Evolutionary conservation across 2,113 vertebrate genomes (phyloP), one percentile per base, ranked within the genome.

Genomic region (Ceratotherium simum): DNA sequence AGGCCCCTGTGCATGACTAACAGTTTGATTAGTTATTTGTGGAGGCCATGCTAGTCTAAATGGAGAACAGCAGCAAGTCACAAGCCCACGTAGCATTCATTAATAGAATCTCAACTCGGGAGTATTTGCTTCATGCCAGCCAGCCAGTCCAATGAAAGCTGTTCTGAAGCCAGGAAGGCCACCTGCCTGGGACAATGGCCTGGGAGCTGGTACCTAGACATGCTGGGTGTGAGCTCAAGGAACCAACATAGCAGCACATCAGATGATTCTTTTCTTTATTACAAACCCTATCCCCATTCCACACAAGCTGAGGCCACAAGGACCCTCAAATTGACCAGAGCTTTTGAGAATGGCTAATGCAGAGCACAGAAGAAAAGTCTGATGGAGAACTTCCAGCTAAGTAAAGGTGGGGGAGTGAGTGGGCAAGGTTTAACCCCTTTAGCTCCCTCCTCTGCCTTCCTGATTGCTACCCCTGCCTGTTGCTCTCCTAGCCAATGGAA

Each of bases 11-110:
- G 83, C n/a, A 88, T 80, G 87, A 84, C 88, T 80, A 97, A 90
- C 64, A 98, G 97, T 97, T 51, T 98, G 97, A 95, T 97, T 84
- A 82, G 92, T 96, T 97, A 97, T 95, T 98, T 95, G 95, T 81
- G 92, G 82, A 93, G 46, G 91, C n/a, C 14, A 64, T 73, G 0
- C 0, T 89, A 97, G 76, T 85, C 85, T 91, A 92, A 98, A 96
- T 80, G 94, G 62, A 97, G 88, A 96, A 93, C 78, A 95, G 92
- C 96, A 92, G 73, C 92, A 92, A 85, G 65, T 91, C 92, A 96
- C 96, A 97, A 98, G 97, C 56, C 97, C 97, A 72, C 42, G 33
- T 60, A 27, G 56, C 8, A 23, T 85, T 95, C 95, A 62, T 91
- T 94, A 92, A 78, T 73, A 96, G 76, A 76, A 78, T 86, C 54